phyloP scores from a whole-genome alignment of 1,140 invertebrate genomes.

The Heterodera carotae region DNA sequence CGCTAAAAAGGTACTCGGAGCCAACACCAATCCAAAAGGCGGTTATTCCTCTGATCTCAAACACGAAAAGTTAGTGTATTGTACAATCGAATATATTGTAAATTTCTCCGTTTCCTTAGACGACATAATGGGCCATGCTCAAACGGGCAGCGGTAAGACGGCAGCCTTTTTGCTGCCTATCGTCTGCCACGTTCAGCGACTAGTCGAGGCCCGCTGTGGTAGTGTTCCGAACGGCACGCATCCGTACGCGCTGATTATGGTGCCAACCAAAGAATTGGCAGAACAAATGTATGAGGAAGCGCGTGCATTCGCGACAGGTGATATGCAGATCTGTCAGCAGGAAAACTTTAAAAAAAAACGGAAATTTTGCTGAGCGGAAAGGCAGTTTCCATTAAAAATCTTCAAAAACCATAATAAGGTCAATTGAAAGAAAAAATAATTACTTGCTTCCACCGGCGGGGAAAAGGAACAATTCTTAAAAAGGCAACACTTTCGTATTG shows the following conservation, averaged over 20 bases:
- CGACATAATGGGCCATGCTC: conserved; percentile 37
- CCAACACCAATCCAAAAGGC: conserved; percentile 1
- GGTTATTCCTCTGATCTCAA: conserved; percentile 4
- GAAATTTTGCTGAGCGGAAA: no score
- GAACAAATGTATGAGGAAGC: conserved; percentile 27
- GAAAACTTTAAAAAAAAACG: not conserved
- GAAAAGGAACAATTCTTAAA: no score
- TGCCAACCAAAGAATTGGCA: conserved; percentile 39
- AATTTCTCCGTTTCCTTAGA: not conserved
- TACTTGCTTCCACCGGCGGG: no score
- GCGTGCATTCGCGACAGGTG: conserved; percentile 12
- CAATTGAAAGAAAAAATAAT: no score
- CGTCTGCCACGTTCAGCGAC: conserved; percentile 24
- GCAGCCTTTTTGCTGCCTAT: conserved; percentile 42
- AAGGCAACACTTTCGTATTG: no score
- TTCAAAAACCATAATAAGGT: no score
- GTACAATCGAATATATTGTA: not conserved
- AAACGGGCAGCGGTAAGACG: conserved; percentile 42
- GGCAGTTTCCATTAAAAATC: no score
- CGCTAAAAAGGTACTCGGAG: not conserved
- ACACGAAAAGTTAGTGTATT: not conserved
- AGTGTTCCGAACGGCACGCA: conserved; percentile 7
- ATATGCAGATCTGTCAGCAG: no score
- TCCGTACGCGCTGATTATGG: conserved; percentile 33
- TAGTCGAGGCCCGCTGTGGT: not conserved